phyloP scores from a whole-genome alignment of 2,113 vertebrate species.

The Corythornis vintsioides region DNA sequence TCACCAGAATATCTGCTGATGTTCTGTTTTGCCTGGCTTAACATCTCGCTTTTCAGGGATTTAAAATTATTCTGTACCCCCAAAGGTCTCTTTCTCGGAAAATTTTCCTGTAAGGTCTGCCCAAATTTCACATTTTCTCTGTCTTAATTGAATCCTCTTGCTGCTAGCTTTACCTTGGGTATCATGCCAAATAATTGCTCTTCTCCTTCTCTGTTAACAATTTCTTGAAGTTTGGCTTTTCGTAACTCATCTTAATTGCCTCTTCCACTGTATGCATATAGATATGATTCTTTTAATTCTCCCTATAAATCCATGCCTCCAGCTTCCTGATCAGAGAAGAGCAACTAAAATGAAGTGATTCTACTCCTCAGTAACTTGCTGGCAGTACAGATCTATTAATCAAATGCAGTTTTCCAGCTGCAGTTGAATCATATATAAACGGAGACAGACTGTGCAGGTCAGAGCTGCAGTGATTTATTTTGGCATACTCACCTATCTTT shows the following conservation, averaged over 20 bases:
- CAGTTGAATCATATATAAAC: neutral
- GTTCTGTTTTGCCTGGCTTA: neutral
- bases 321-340: conserved; percentile 3
- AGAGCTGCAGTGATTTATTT: conserved; percentile 9
- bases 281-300: conserved; percentile 10
- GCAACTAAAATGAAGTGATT: neutral
- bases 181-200: conserved; percentile 30
- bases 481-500: neutral
- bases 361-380: conserved; percentile 2
- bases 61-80: neutral
- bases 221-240: conserved; percentile 42
- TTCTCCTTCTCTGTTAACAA: conserved; percentile 11
- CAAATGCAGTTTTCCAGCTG: neutral
- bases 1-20: neutral
- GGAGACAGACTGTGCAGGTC: conserved; percentile 5
- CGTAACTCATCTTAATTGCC: neutral
- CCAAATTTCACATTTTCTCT: conserved; percentile 34
- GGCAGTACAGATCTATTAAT: neutral
- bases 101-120: neutral
- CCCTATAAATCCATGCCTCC: neutral
- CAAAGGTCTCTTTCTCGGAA: neutral
- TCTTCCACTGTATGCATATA: neutral
- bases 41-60: neutral
- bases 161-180: neutral
- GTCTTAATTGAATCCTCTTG: conserved; percentile 23